These are phyloP conservation scores for Nephrocerus scutellatus DNA, from an alignment of 2,888 invertebrate genomes.

Conservation along the genomic window DNA sequence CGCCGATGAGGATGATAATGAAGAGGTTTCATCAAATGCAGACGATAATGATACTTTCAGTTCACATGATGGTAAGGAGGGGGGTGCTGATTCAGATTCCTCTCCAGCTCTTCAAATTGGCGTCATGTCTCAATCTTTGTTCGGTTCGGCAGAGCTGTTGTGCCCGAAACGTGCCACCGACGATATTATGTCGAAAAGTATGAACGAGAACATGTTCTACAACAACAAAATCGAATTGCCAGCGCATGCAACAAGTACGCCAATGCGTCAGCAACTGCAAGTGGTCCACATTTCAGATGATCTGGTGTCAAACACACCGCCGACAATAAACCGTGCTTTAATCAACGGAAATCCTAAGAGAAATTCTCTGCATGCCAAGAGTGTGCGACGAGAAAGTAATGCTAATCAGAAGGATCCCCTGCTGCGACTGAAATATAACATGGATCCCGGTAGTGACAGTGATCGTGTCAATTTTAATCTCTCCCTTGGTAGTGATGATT, in stretches of 20 bases:
- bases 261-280: constrained; percentile 37
- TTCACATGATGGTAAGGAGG: constrained; percentile 6
- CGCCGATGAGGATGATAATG: constrained; percentile 29
- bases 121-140: constrained; percentile 45
- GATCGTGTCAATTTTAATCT: constrained; percentile 43
- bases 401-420: constrained; percentile 25
- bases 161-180: constrained; percentile 36
- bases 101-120: constrained; percentile 29
- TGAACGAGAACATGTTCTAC: constrained; percentile 46
- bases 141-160: constrained; percentile 44
- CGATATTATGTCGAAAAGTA: constrained; percentile 44
- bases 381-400: neutral
- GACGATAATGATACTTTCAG: constrained; percentile 22
- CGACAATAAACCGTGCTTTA: too few species aligned
- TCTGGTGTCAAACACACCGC: constrained; percentile 11
- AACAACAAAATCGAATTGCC: constrained; percentile 44
- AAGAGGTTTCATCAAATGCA: constrained; percentile 21
- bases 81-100: constrained; percentile 3
- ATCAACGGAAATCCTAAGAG: too few species aligned
- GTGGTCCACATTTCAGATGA: constrained; percentile 32
- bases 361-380: too few species aligned
- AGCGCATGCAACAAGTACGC: constrained; percentile 30
- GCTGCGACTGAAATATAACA: constrained; percentile 27
- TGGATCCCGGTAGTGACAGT: constrained; percentile 7
- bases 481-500: constrained; percentile 45